phyloP scores from a whole-genome alignment of 1,140 invertebrate species.

The Bombyx mandarina region DNA sequence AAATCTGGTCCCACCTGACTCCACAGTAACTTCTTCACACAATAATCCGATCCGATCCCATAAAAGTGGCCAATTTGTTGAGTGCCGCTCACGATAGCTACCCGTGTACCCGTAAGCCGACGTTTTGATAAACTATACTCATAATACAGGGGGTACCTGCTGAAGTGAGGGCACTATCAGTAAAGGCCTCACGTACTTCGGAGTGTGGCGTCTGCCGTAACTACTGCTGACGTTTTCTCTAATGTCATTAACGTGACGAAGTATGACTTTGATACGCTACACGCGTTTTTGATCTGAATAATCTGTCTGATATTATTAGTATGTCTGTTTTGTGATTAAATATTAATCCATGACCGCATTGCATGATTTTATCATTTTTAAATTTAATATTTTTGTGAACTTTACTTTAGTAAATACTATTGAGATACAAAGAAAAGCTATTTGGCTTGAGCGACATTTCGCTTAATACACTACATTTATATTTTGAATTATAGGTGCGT shows the following conservation, averaged over 20 bases:
- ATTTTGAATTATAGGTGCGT: no score
- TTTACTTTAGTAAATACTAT: no score
- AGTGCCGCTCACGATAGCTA: constrained; percentile 29
- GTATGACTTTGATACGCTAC: background rate
- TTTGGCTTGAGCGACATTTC: no score
- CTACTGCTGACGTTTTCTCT: constrained; percentile 46
- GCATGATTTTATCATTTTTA: no score
- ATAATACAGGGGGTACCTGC: constrained; percentile 37
- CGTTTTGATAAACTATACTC: constrained; percentile 47
- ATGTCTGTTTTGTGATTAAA: no score
- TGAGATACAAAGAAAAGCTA: no score
- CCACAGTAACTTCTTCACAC: constrained; percentile 5
- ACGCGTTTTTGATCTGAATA: no score
- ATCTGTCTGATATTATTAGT: no score
- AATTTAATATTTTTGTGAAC: no score
- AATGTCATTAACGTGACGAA: constrained; percentile 39
- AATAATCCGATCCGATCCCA: constrained; percentile 24
- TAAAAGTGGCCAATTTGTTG: constrained; percentile 40
- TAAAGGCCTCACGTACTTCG: constrained; percentile 37
- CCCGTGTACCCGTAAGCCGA: constrained; percentile 27
- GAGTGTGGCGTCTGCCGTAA: constrained; percentile 32
- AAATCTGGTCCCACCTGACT: no score
- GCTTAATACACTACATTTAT: no score
- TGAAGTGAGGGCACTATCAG: constrained; percentile 19
- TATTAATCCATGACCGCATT: no score